phyloP scores from a whole-genome alignment of 2,888 invertebrate genomes.

The Leptodirus hochenwartii region DNA sequence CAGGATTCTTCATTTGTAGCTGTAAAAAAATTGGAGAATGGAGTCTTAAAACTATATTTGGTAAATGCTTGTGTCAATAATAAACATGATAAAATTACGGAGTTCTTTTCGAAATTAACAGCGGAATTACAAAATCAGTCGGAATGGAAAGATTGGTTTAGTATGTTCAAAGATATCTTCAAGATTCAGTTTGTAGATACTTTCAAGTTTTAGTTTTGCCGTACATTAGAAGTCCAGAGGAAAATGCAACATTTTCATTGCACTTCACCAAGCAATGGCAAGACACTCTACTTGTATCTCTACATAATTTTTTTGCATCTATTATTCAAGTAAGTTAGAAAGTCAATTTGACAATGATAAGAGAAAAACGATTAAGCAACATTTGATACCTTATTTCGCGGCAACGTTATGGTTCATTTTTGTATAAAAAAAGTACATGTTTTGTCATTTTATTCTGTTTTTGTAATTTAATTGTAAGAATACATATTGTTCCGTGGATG shows the following conservation, averaged over 20 bases:
- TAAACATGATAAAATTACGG: conserved; percentile 68
- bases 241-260: conserved; percentile 68
- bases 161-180: conserved; percentile 38
- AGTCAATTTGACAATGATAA: too few species aligned
- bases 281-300: conserved; percentile 75
- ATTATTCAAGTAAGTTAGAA: conserved; percentile 45
- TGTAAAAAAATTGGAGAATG: conserved; percentile 68
- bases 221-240: conserved; percentile 80
- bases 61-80: conserved; percentile 70
- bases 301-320: conserved; percentile 85
- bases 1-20: conserved; percentile 28
- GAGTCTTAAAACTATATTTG: conserved; percentile 74
- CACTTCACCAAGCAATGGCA: conserved; percentile 92
- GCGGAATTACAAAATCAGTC: conserved; percentile 70
- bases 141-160: conserved; percentile 97
- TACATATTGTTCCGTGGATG: too few species aligned
- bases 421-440: too few species aligned
- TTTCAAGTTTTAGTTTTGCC: conserved; percentile 53
- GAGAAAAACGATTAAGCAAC: too few species aligned
- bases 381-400: too few species aligned
- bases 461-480: too few species aligned
- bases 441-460: too few species aligned
- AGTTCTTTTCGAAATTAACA: conserved; percentile 78
- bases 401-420: too few species aligned
- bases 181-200: background rate